A percentile compares a stretch with the other conserved stretches of the same genome.
Evolutionary conservation across 2,113 vertebrate species (phyloP).

Genomic region (Eulacestoma nigropectus): DNA sequence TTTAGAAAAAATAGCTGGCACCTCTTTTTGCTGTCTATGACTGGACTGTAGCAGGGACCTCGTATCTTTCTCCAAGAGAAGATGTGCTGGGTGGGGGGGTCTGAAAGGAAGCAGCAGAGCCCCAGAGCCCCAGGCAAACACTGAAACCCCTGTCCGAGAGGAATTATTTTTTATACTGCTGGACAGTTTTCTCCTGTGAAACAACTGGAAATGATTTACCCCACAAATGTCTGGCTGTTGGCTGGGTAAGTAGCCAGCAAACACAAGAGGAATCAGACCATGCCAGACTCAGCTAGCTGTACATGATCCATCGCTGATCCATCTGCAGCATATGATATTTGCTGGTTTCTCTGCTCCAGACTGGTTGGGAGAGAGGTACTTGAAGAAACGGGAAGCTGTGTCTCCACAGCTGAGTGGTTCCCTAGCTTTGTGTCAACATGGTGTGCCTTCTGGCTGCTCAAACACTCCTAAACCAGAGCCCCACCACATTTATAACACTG

Average conservation of each 20-base stretch:
- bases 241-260: constrained; percentile 62
- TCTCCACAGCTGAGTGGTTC: constrained; percentile 32
- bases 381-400: constrained; percentile 21
- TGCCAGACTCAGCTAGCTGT: constrained; percentile 59
- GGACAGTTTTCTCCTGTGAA: constrained; percentile 52
- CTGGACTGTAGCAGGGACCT: not conserved
- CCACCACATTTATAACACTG: not conserved
- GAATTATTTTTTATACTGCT: constrained; percentile 30
- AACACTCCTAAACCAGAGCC: not conserved
- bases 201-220: constrained; percentile 66
- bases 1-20: not conserved
- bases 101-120: not conserved
- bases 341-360: constrained; percentile 48
- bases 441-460: constrained; percentile 37
- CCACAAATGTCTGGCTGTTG: constrained; percentile 60
- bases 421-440: not conserved
- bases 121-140: not conserved
- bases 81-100: not conserved
- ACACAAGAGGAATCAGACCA: constrained; percentile 49
- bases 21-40: not conserved
- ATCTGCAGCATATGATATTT: constrained; percentile 59
- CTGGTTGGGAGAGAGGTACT: constrained; percentile 49
- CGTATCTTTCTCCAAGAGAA: not conserved
- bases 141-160: not conserved
- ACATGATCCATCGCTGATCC: constrained; percentile 1